These are phyloP conservation scores for Danio albolineatus DNA, from an alignment of 2,797 vertebrate species.

Conservation along the genomic window DNA sequence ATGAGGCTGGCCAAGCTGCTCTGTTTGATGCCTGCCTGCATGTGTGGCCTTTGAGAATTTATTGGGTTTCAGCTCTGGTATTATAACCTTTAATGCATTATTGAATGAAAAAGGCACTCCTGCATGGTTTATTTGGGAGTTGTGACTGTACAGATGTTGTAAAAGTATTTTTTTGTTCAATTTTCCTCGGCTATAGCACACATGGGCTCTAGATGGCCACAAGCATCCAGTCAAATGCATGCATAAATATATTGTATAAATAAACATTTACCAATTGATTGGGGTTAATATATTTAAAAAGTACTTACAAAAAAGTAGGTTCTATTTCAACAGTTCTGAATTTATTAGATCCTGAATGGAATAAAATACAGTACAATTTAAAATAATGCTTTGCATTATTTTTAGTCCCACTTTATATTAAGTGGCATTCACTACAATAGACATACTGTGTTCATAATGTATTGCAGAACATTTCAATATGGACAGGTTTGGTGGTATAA, in stretches of 20 bases:
- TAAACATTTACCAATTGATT: neutral
- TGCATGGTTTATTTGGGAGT: neutral
- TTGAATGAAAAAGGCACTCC: neutral
- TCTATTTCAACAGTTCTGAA: too few species aligned
- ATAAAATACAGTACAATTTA: too few species aligned
- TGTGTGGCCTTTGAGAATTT: slow-evolving; percentile 35
- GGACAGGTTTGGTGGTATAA: too few species aligned
- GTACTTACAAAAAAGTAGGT: too few species aligned
- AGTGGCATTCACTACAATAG: too few species aligned
- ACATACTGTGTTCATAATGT: too few species aligned
- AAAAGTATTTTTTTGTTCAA: neutral
- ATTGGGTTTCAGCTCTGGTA: slow-evolving; percentile 14
- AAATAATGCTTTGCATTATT: too few species aligned
- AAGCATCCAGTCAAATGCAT: neutral
- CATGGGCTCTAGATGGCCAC: neutral
- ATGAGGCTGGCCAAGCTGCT: slow-evolving; percentile 28
- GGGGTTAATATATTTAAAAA: too few species aligned
- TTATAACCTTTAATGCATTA: slow-evolving; percentile 22
- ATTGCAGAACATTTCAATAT: too few species aligned
- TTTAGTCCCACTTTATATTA: too few species aligned
- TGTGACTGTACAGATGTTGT: neutral
- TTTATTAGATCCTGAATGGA: too few species aligned
- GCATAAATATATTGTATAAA: neutral
- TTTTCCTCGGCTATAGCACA: neutral
- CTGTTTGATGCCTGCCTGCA: slow-evolving; percentile 38